phyloP scores from a whole-genome alignment of 2,888 invertebrate genomes.

The Drosophila stalkeri region DNA sequence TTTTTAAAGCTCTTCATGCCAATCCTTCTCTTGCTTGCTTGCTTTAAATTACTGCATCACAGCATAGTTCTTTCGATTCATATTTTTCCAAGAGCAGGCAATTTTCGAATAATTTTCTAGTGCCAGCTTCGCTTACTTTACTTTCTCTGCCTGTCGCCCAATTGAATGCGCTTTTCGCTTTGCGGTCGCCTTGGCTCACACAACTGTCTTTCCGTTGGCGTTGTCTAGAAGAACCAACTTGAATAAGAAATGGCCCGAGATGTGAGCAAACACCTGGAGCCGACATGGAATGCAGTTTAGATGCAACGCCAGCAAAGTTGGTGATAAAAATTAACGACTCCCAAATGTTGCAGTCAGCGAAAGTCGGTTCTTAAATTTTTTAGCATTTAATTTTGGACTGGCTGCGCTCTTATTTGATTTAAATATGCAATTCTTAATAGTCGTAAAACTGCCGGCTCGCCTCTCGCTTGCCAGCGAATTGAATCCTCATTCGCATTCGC shows the following conservation, averaged over 20 bases:
- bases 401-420: conserved; percentile 65
- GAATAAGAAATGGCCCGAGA: conserved; percentile 60
- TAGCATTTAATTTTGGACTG: conserved; percentile 65
- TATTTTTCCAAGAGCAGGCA: background rate
- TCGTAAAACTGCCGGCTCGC: conserved; percentile 51
- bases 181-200: conserved; percentile 34
- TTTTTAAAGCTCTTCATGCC: background rate
- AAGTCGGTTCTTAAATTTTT: conserved; percentile 69
- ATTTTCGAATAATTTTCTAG: background rate
- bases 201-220: conserved; percentile 6
- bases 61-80: background rate
- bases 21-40: too few species aligned
- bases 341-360: conserved; percentile 66
- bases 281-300: conserved; percentile 51
- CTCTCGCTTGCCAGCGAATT: conserved; percentile 44
- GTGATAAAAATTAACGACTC: conserved; percentile 74
- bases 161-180: conserved; percentile 52
- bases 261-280: conserved; percentile 53
- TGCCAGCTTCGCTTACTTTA: conserved; percentile 1
- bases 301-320: conserved; percentile 44
- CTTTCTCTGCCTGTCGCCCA: conserved; percentile 24
- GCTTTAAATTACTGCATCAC: background rate
- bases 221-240: conserved; percentile 65
- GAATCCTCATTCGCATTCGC: conserved; percentile 56
- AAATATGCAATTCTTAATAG: conserved; percentile 72